Base-by-base conservation (phyloP, 92 coral and sea anemone species). In the Porites lobata region DNA sequence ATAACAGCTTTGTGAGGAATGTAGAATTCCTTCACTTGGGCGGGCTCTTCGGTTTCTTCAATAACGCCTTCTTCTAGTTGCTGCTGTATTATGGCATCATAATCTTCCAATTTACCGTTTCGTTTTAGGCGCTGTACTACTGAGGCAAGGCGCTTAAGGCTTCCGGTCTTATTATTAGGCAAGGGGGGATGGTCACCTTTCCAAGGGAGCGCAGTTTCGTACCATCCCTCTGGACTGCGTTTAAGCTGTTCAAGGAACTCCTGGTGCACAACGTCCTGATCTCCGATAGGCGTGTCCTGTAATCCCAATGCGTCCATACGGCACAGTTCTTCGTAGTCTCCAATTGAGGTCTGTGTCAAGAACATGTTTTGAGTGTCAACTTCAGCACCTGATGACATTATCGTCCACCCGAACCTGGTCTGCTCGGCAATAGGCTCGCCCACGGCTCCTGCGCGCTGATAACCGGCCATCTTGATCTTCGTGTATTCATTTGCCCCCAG, bases 251-350 rank as follows among this genome's bases (percentile, higher is more conserved):
- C 91, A 7, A 79, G 90, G 72, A 32, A 32, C 43, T 92, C 91
- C 13, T 58, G 15, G 62, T 87, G 75, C 0, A 91, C 91, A 43
- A 85, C 76, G 26, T 74, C 65, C 81, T 92, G 93, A 86, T 90
- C 93, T 22, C 90, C 82, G 9, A 47, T 89, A 20, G 95, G 86
- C 11, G 68, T 69, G 63, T 90, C 93, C 20, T 89, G 82, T 0
- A 92, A 59, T 0, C 91, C 89, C 8, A 90, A 84, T 22, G 86
- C 89, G 51, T 92, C 95, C 76, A 92, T 15, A 19, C 88, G 65
- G 68, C 90, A 93, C 32, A 90, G 89, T 82, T 88, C 85, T 76
- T 91, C 87, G 9, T 88, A 88, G 62, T 85, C 96, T 69, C 67
- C 63, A 10, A 50, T 63, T 50, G 74, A 79, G 58, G 88, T 22